Evolutionary conservation across 2,113 vertebrate genomes (phyloP), one percentile per base, ranked within the genome.

Genomic region (Pelvicachromis taeniatus): DNA sequence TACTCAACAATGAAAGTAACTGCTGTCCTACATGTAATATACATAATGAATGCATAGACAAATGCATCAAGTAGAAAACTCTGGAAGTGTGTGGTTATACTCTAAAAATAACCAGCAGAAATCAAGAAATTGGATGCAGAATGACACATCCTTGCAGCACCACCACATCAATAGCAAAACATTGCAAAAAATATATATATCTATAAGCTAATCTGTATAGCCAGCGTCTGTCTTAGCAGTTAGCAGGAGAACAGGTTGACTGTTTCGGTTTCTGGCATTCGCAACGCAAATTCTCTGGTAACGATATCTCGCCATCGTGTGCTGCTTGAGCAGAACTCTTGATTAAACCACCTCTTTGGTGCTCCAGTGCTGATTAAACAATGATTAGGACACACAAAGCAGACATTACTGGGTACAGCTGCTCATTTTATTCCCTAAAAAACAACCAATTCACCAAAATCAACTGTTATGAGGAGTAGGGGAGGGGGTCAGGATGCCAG

Each of bases 321-420:
- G 87, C 83, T 81, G 83, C 77, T 80, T 63, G 23, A 84, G 59
- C 31, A 48, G 77, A 81, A 58, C 5, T 48, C 78, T 58, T 78
- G 38, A 91, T 83, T 89, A 58, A 82, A 88, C 82, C 78, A 33
- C 53, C 21, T 85, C 4, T 19, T 63, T 9, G 13, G 83, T 16
- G 17, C 65, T 23, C 84, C 31, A 12, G 16, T 12, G 21, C 45
- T 80, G 77, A 93, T 93, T 91, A 87, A 91, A 85, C 48, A 53
- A 80, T 3, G 50, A 91, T 90, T 68, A 90, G 40, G 48, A 81
- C 6, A 56, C 87, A 92, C 70, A 88, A 90, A 83, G 77, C 58
- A 70, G 17, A 85, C 56, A 82, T 82, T 59, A 84, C 10, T 70
- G 59, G n/a, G 80, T 53, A 82, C 45, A 90, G 90, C 59, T 79